Conservation (phyloP, 92 coral and sea anemone genomes). For the Galaxea fascicularis region DNA sequence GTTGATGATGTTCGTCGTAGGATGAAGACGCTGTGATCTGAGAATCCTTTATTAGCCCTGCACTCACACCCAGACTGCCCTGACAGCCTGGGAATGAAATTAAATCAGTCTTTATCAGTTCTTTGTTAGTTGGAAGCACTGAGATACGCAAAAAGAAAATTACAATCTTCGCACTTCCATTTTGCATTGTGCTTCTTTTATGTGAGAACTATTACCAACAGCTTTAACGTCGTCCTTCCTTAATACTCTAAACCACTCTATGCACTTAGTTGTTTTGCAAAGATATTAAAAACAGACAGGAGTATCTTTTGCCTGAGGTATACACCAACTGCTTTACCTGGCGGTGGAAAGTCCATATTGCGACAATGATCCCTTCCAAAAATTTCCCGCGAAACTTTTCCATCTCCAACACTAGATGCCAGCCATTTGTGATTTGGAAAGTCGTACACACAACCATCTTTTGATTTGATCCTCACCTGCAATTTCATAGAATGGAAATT, state of each 20-base stretch:
- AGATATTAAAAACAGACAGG: too few relatives aligned
- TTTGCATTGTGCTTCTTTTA: too few relatives aligned
- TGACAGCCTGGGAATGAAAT: slow-evolving; percentile 59
- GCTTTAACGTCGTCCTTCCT: too few relatives aligned
- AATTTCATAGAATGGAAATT: not conserved
- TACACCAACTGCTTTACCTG: not conserved
- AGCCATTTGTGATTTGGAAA: slow-evolving; percentile 94
- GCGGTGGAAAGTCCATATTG: slow-evolving; percentile 16
- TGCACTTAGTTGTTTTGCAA: too few relatives aligned
- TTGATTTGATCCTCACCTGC: slow-evolving; percentile 79
- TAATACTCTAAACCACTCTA: too few relatives aligned
- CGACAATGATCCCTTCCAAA: slow-evolving; percentile 49
- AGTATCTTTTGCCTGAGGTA: too few relatives aligned
- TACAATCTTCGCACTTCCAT: too few relatives aligned
- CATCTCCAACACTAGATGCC: slow-evolving; percentile 89
- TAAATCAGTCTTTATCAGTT: not conserved
- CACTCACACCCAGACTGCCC: slow-evolving; percentile 72
- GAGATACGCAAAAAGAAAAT: too few relatives aligned
- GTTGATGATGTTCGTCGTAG: slow-evolving; percentile 87
- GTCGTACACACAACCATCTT: slow-evolving; percentile 69
- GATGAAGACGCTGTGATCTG: slow-evolving; percentile 98
- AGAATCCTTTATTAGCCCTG: slow-evolving; percentile 79
- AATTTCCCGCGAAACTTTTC: slow-evolving; percentile 79
- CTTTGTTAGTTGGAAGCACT: too few relatives aligned
- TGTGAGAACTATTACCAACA: too few relatives aligned